These are phyloP conservation scores for Isotomurus palustris DNA, from an alignment of 2,888 invertebrate genomes.

Conservation along the genomic window DNA sequence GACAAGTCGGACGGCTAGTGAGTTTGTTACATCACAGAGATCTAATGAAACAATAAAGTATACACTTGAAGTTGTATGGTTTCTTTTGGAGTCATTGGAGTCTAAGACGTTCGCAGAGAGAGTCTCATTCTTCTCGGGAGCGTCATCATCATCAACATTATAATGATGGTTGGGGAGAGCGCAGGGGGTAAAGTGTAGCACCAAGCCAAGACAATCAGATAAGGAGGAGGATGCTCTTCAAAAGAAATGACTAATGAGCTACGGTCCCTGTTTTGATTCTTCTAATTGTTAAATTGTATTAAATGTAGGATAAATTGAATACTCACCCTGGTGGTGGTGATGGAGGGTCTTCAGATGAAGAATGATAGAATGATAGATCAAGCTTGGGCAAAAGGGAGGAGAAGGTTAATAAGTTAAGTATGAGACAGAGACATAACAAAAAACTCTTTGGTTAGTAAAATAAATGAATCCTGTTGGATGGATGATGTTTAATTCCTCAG, in stretches of 20 bases:
- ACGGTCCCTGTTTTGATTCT: slow-evolving; percentile 31
- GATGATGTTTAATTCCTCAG: no score
- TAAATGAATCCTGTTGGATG: slow-evolving; percentile 26
- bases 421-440: background rate
- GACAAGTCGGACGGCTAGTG: no score
- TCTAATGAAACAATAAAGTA: slow-evolving; percentile 14
- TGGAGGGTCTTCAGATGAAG: background rate
- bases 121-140: background rate
- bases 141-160: slow-evolving; percentile 13
- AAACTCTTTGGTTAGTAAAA: slow-evolving; percentile 22
- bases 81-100: slow-evolving; percentile 14
- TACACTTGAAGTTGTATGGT: slow-evolving; percentile 12
- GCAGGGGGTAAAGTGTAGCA: slow-evolving; percentile 19
- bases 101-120: slow-evolving; percentile 13
- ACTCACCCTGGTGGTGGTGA: slow-evolving; percentile 3
- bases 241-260: slow-evolving; percentile 42
- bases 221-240: background rate
- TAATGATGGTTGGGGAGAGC: slow-evolving; percentile 13
- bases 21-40: no score
- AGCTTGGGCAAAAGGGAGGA: background rate
- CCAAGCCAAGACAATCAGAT: slow-evolving; percentile 8
- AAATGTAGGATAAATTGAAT: slow-evolving; percentile 15
- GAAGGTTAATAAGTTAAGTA: background rate
- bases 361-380: background rate
- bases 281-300: slow-evolving; percentile 41